These are phyloP conservation scores for Batillaria attramentaria DNA, from an alignment of 1,140 invertebrate genomes.

Conservation along the genomic window DNA sequence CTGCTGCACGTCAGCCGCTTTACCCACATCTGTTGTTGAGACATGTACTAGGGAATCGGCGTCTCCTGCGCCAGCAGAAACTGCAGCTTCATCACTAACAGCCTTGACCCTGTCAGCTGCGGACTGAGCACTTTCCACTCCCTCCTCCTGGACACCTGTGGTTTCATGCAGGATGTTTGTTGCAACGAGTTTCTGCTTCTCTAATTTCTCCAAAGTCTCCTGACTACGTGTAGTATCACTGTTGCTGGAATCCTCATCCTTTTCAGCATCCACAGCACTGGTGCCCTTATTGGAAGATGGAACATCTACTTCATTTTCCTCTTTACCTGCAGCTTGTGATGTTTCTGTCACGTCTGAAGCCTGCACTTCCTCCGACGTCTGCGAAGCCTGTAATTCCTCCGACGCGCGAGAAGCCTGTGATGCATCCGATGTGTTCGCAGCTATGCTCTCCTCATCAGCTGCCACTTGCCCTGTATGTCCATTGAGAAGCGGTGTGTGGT, in stretches of 20 bases:
- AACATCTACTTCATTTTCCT: conserved; percentile 43
- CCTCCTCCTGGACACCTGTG: too few relatives aligned
- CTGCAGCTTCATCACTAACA: too few relatives aligned
- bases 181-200: conserved; percentile 16
- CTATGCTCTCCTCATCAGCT: too few relatives aligned
- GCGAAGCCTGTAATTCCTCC: neutral
- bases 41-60: too few relatives aligned
- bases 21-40: too few relatives aligned
- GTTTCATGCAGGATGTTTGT: conserved; percentile 13
- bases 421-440: too few relatives aligned
- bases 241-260: neutral
- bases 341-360: neutral
- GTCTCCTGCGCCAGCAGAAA: too few relatives aligned
- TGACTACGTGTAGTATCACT: neutral
- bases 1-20: too few relatives aligned
- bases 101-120: too few relatives aligned
- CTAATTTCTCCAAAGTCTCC: neutral
- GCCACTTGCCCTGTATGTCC: neutral
- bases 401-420: too few relatives aligned
- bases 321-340: conserved; percentile 2
- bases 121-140: too few relatives aligned
- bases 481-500: neutral
- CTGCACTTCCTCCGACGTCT: neutral
- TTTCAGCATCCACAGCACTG: neutral
- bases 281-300: neutral